These are phyloP conservation scores for Dolichotis patagonum DNA, from an alignment of 2,113 vertebrate species.

Conservation along the genomic window DNA sequence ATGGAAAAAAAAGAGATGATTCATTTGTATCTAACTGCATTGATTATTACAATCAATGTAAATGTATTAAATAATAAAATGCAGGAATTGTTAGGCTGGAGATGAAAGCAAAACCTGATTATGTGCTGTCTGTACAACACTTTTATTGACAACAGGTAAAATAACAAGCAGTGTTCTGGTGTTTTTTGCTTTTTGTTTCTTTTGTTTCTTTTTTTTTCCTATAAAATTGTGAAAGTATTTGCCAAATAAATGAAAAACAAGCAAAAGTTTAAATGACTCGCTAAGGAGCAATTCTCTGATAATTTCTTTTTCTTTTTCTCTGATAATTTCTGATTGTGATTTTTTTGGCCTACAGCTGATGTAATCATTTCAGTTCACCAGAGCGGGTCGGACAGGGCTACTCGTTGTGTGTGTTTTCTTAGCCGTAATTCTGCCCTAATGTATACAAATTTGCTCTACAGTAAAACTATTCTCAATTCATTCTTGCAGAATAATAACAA, in stretches of 20 bases:
- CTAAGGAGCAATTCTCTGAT: neutral
- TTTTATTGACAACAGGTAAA: neutral
- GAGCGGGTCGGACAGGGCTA: neutral
- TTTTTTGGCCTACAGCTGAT: neutral
- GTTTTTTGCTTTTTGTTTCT: no score
- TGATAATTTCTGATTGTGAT: neutral
- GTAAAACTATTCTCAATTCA: neutral
- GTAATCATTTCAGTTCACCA: constrained; percentile 8
- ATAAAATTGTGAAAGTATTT: neutral
- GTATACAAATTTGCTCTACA: neutral
- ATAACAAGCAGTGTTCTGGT: neutral
- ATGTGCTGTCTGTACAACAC: neutral
- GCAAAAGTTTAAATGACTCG: neutral
- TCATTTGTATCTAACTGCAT: neutral
- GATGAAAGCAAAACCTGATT: constrained; percentile 34
- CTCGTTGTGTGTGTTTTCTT: neutral
- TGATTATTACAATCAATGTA: constrained; percentile 16
- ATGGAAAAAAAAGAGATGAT: neutral
- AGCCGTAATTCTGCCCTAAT: neutral
- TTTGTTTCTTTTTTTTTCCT: neutral
- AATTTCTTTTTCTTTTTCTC: neutral
- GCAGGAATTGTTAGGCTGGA: neutral
- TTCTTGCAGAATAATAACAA: neutral
- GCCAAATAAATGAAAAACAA: constrained; percentile 34
- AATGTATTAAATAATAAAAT: neutral